These are phyloP conservation scores for Timema podura DNA, from an alignment of 2,888 invertebrate species.

Conservation along the genomic window DNA sequence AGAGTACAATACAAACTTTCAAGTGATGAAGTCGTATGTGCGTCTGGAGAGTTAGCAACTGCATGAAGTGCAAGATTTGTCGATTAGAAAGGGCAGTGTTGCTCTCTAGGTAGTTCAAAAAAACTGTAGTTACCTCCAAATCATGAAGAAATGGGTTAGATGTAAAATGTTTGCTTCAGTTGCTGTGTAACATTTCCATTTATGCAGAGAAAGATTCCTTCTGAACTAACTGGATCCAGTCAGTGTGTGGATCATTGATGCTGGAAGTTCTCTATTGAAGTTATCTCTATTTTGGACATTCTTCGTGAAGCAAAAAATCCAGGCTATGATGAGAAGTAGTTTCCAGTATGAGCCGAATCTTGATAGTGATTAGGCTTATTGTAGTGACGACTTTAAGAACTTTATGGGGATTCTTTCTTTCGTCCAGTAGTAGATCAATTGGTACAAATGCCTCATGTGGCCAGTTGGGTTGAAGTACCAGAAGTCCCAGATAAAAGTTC, in stretches of 20 bases:
- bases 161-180: neutral
- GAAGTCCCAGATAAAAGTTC: too few relatives aligned
- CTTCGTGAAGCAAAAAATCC: neutral
- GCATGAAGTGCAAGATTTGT: neutral
- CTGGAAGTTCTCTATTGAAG: neutral
- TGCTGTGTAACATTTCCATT: neutral
- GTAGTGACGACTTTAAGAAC: too few relatives aligned
- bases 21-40: constrained; percentile 10
- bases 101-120: too few relatives aligned
- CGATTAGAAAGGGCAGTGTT: too few relatives aligned
- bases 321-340: neutral
- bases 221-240: constrained; percentile 11
- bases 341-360: constrained; percentile 5
- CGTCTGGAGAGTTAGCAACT: neutral
- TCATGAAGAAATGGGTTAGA: constrained; percentile 7
- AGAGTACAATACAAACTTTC: neutral
- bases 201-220: constrained; percentile 3
- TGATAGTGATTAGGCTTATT: too few relatives aligned
- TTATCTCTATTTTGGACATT: too few relatives aligned
- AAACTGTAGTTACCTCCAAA: constrained; percentile 11
- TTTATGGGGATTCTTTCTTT: too few relatives aligned
- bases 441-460: neutral
- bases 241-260: neutral
- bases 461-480: too few relatives aligned
- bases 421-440: neutral